Base-by-base conservation (phyloP, 2,888 invertebrate species). In the Agonum fuliginosum region DNA sequence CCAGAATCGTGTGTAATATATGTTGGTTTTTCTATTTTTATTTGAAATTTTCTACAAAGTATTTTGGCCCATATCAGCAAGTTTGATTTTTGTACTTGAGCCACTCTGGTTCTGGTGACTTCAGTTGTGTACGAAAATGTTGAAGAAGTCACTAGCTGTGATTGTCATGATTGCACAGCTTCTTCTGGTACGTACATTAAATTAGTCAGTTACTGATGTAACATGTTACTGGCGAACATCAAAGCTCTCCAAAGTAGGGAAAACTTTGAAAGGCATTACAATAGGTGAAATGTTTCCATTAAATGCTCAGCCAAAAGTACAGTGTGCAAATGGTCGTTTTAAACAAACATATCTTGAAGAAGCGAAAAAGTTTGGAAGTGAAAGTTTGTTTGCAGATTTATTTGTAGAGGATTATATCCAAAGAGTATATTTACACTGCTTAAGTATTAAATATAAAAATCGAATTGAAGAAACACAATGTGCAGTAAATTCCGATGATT, bases 161-260 rank as follows among this genome's bases (percentile, higher is more conserved):
- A 79, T 46, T 81, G 80, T 79, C 69, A 80, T 48, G 80, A 79
- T 48, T 81, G 81, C 72, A 79, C 79, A 27, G 80, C 80, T n/a
- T 30, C 73, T n/a, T 0, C 46, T 37, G 46, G 41, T 71, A 24
- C 2, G 34, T 62, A 62, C 2, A 34, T 58, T 58, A 22, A 80
- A 80, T 20, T 78, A 79, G 12, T 67, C 80, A 27, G 19, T 69
- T 14, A 81, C 80, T 41, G 24, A 30, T 14, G 73, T 76, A 34
- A 41, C 78, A 58, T 80, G 80, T 58, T 81, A 80, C 30, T 80
- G 81, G 81, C 41, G 27, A n/a, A 80, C 79, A 51, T 62, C 79
- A n/a, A 78, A 78, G 22, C 54, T 81, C 19, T 70, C 80, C 12
- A 69, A 41, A 34, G 27, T 80, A 17, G 79, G 79, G 10, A 79